Evolutionary conservation across 2,888 invertebrate species (phyloP), one percentile per base, ranked within the genome.

Genomic region (Dorcus parallelipipedus): DNA sequence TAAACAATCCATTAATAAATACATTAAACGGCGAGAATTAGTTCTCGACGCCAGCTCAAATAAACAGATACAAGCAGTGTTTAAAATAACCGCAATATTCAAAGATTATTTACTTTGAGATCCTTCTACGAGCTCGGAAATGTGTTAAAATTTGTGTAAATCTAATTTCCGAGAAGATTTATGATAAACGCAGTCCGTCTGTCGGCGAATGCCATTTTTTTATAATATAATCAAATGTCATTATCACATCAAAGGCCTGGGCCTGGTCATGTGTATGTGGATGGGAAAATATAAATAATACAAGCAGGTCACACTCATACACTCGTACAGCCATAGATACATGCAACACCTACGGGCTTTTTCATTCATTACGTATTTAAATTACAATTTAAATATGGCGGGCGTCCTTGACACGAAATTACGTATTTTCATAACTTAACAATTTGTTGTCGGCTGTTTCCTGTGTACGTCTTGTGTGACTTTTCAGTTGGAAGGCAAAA

Each of bases 1-100:
- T 72, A 74, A 75, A 75, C 74, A 74, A 72, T 71, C 73, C 74
- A 73, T 74, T 75, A 74, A 74, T 74, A 74, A 74, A 74, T 74
- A 74, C 73, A 74, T 75, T 74, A 74, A 74, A 72, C 69, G 67
- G 67, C 68, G 71, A 69, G 71, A 73, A 74, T 74, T 73, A 72
- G 71, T 72, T 69, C 68, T 67, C 70, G 74, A 74, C 74, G 75
- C 75, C 74, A 73, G 73, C 72, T 73, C 70, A 75, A 75, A 75
- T 74, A 75, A 75, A 75, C 74, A 75, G 65, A 70, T 68, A 64
- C 66, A 60, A 62, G 57, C 58, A 59, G 53, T 65, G 67, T 67
- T 67, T 65, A 65, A 69, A 69, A 67, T 67, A 68, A 66, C 67
- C 62, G 60, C 67, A 66, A 64, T 64, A 64, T 67, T 63, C 65